Conservation (phyloP, 1,140 invertebrate species). For the Meloidogyne floridensis region DNA sequence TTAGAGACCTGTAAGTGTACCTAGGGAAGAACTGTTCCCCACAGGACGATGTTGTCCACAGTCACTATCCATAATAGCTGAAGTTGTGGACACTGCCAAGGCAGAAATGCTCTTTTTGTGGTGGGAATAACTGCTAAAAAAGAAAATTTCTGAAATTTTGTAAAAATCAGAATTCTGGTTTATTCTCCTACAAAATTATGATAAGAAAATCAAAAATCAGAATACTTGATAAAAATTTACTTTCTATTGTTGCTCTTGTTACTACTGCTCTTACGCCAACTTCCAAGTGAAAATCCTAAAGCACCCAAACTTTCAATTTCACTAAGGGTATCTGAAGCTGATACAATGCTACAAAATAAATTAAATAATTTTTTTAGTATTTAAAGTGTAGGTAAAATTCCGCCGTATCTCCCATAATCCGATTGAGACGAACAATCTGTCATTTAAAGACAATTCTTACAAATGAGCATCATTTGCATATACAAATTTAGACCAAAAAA, state of each 20-base stretch:
- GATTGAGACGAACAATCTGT: too few species aligned
- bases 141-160: neutral
- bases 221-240: conserved; percentile 10
- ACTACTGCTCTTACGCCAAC: conserved; percentile 46
- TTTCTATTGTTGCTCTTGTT: conserved; percentile 41
- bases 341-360: conserved; percentile 54
- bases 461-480: too few species aligned
- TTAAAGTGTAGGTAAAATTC: conserved; percentile 11
- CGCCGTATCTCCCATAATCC: too few species aligned
- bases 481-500: too few species aligned
- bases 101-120: conserved; percentile 36
- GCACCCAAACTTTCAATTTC: conserved; percentile 61
- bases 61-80: conserved; percentile 23
- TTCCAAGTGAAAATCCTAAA: conserved; percentile 61
- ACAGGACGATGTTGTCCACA: conserved; percentile 31
- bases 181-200: too few species aligned
- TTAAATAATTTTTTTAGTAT: conserved; percentile 13
- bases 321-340: conserved; percentile 56
- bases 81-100: conserved; percentile 42
- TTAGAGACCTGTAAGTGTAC: conserved; percentile 32
- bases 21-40: conserved; percentile 46
- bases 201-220: neutral
- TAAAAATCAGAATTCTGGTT: neutral
- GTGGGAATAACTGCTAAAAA: conserved; percentile 11
- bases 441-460: too few species aligned